phyloP scores from a whole-genome alignment of 2,888 invertebrate species.

The Cryptops parisi region DNA sequence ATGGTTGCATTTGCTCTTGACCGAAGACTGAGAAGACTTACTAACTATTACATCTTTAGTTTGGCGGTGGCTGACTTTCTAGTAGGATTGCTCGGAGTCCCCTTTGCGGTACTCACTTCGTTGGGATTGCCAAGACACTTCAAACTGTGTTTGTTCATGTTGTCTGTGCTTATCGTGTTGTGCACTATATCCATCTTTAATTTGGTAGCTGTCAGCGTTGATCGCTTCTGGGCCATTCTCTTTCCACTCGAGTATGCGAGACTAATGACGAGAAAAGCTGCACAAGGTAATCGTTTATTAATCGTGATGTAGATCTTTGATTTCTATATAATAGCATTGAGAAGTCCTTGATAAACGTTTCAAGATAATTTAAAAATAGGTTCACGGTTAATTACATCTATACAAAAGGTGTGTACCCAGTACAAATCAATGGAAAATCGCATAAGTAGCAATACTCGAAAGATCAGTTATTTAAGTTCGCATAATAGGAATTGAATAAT shows the following conservation, averaged over 20 bases:
- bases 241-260: conserved; percentile 83
- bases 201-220: conserved; percentile 77
- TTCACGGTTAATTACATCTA: too few species aligned
- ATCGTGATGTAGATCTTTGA: too few species aligned
- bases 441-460: too few species aligned
- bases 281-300: conserved; percentile 75
- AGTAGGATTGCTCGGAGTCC: conserved; percentile 77
- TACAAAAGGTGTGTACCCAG: too few species aligned
- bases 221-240: conserved; percentile 84
- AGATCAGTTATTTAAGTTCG: too few species aligned
- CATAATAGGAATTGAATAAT: too few species aligned
- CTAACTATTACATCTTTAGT: conserved; percentile 85
- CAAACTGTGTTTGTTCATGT: conserved; percentile 70
- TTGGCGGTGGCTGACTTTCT: conserved; percentile 74
- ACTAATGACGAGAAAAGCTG: conserved; percentile 70
- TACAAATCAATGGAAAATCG: too few species aligned
- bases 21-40: conserved; percentile 58
- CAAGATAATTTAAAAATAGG: too few species aligned
- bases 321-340: too few species aligned
- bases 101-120: conserved; percentile 59
- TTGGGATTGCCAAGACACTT: conserved; percentile 61
- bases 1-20: conserved; percentile 71
- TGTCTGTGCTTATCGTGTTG: conserved; percentile 67
- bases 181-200: conserved; percentile 88
- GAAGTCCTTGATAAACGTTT: too few species aligned